Evolutionary conservation across 2,888 invertebrate genomes (phyloP), one percentile per base, ranked within the genome.

Genomic region (Beris morrisii): DNA sequence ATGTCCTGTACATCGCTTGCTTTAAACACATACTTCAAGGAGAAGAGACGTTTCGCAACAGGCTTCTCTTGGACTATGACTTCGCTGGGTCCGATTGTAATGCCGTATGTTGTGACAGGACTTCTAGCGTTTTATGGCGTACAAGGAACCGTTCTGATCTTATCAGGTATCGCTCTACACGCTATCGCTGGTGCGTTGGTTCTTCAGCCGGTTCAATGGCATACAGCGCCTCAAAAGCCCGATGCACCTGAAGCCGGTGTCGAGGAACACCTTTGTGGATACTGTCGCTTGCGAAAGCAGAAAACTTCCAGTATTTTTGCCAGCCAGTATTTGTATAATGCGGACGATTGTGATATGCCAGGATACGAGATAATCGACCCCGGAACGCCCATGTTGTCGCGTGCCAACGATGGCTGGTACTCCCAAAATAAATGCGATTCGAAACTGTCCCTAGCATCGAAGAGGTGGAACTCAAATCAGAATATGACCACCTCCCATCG

Each of bases 191-290:
- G 86, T 71, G 83, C 87, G 0, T 79, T 87, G 55, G 76, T 89
- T 48, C 75, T 88, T 30, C 88, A 89, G 73, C 89, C 89, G 12
- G 87, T 89, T 4, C 85, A 85, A 75, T 86, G 86, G 86, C 88
- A 89, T 73, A 77, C 82, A 3, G 84, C 84, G 38, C 50, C 50
- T 2, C 44, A 76, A 78, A 76, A 70, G 13, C 30, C 45, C 3
- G 32, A 64, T 6, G 15, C 31, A 11, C 31, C 13, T 4, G 48
- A 56, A 6, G 7, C 28, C 13, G 54, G 15, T n/a, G 9, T 43
- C 4, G 61, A 52, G 12, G 38, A 38, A 9, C 22, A 50, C 38
- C 50, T 52, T 9, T 61, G 61, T 22, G 50, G 50, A 6, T 61
- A 61, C 22, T 61, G 61, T 50, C 61, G 61, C 5, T 13, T 38